A percentile compares a stretch with the other conserved stretches of the same genome.
Conservation (phyloP, 1,140 invertebrate species). For the Goniozus legneri region DNA sequence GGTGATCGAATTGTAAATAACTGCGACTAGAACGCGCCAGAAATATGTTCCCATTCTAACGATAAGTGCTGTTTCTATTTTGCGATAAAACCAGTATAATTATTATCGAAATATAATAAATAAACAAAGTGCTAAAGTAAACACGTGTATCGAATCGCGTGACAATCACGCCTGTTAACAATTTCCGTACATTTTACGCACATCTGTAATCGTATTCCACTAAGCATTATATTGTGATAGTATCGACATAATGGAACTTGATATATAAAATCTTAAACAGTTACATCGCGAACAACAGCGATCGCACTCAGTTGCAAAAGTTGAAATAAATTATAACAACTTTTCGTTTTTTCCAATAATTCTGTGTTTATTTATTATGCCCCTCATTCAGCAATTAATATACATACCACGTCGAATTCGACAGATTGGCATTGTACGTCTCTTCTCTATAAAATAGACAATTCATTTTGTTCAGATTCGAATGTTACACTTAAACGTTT, state of each 20-base stretch:
- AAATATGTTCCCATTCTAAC: too few species aligned
- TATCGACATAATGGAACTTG: constrained; percentile 34
- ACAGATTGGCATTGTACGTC: constrained; percentile 32
- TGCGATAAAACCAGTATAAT: too few species aligned
- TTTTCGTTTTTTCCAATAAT: constrained; percentile 18
- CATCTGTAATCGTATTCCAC: constrained; percentile 38
- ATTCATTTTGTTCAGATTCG: constrained; percentile 23
- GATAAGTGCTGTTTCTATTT: too few species aligned
- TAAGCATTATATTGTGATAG: constrained; percentile 46
- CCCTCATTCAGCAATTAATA: constrained; percentile 29
- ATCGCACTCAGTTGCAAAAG: not conserved
- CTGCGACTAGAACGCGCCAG: too few species aligned
- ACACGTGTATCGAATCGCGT: too few species aligned
- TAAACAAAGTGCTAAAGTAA: too few species aligned
- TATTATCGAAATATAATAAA: too few species aligned
- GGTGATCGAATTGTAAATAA: too few species aligned
- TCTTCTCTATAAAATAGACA: constrained; percentile 42
- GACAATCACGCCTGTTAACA: too few species aligned
- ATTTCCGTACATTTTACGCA: constrained; percentile 18
- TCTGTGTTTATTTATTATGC: constrained; percentile 35
- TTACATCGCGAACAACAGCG: not conserved
- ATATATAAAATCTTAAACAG: constrained; percentile 20
- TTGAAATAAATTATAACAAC: constrained; percentile 23
- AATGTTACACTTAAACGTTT: too few species aligned
- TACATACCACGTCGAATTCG: constrained; percentile 28